Percentiles rank a stretch among this genome's conserved stretches.
phyloP scores from a whole-genome alignment of 2,888 invertebrate species.

The Apamea anceps region DNA sequence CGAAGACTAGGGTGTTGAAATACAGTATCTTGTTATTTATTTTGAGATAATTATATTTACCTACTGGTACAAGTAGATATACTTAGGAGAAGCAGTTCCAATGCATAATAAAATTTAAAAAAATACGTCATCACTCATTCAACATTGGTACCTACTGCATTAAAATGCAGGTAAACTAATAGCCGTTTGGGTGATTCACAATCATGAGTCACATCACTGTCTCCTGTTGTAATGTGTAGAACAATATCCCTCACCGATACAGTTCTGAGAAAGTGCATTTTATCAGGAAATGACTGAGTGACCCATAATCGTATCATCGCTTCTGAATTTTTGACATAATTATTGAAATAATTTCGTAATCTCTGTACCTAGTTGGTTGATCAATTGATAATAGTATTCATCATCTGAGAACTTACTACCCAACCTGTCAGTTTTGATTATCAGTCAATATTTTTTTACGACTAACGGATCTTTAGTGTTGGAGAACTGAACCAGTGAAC shows the following conservation, averaged over 20 bases:
- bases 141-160: neutral
- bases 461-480: neutral
- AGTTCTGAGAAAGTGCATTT: constrained; percentile 57
- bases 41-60: neutral
- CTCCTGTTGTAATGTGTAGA: constrained; percentile 13
- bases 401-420: neutral
- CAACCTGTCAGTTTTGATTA: neutral
- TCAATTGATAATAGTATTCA: neutral
- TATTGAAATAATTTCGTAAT: neutral
- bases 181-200: constrained; percentile 31
- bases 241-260: constrained; percentile 47
- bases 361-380: too few species aligned
- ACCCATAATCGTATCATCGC: constrained; percentile 9
- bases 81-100: too few species aligned
- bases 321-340: constrained; percentile 2
- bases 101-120: neutral
- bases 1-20: neutral
- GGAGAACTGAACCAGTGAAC: neutral
- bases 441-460: too few species aligned
- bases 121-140: neutral
- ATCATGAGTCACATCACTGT: constrained; percentile 36
- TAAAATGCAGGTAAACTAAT: constrained; percentile 12
- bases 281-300: constrained; percentile 28
- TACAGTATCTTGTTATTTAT: neutral
- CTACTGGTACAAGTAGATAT: neutral